Base-by-base conservation (phyloP, 1,140 invertebrate genomes). In the Calosoma granatense region DNA sequence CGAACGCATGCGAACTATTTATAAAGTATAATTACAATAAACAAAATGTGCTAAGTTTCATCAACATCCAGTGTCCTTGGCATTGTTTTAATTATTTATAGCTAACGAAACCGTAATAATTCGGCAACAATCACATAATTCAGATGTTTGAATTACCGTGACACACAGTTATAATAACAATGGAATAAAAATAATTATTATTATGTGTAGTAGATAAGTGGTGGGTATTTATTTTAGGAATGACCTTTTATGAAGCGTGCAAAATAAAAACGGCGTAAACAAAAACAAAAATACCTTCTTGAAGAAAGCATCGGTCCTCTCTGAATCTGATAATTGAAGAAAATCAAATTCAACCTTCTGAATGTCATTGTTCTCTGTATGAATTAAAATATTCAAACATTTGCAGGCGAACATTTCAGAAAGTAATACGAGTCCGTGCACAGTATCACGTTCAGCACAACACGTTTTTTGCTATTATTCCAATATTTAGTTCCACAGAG, bases 311-410 rank as follows among this genome's bases (percentile, higher is more conserved):
- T 77, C 70, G 19, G 64, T 57, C 15, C 60, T 61, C 56, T 77
- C 74, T 11, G 63, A 58, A 15, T 63, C 63, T 26, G 66, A 65
- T 51, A 78, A 55, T 53, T 72, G 68, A 23, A 75, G 56, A 55
- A 68, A 64, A 51, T 72, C 65, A 22, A 70, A 56, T 56, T 67
- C 69, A 59, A 73, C 61, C 53, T 63, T 63, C 22, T 68, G 61
- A 55, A 74, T 63, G 61, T 75, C 70, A 58, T 59, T 64, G 22
- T 61, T 66, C 58, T 70, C 69, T 21, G 70, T 68, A 62, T 70
- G 72, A 53, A 78, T 75, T 41, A 70, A 68, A 20, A 78, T 70
- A 63, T 78, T 78, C 51, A 78, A 65, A 65, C 76, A 78, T 62
- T 76, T 75, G 59, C 76, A 78, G 39, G 71, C 64, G 43, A 72